Base-by-base conservation (phyloP, 2,888 invertebrate species). In the Microchrysa polita region DNA sequence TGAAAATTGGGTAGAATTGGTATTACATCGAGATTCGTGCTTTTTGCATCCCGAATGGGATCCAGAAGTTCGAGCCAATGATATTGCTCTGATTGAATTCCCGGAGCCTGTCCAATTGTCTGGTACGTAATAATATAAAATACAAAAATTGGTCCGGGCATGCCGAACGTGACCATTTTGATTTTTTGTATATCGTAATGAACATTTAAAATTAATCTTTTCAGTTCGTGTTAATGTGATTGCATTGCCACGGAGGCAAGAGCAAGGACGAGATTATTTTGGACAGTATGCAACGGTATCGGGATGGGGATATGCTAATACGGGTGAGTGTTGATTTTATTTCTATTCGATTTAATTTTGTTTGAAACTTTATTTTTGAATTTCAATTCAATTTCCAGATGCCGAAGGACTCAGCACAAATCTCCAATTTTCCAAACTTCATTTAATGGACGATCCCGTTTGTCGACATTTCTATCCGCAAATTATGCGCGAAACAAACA, bases 71-170 rank as follows among this genome's bases (percentile, higher is more conserved):
- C 73, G 81, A 74, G 72, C 69, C 22, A 80, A 83, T 74, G 83
- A 83, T 59, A 83, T 83, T 71, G 79, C 81, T 0, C 74, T 83
- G 57, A 81, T 83, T 74, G 76, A 77, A 48, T 77, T 80, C 2
- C 77, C 81, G 20, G 22, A 48, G 12, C 55, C 40, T 5, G 12
- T 63, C 10, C 2, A n/a, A n/a, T 42, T 61, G 55, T 16, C 71
- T 80, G 80, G 76, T n/a, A 67, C 14, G 14, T 9, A 4, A 63
- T 55, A 7, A n/a, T n/a, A n/a, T n/a, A n/a, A n/a, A n/a, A n/a
- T n/a, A n/a, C n/a, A n/a, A n/a, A n/a, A n/a, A 18, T 1, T 16
- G 14, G 2, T 34, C 27, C 2, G 27, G 18, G 10, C 5, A 16
- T 55, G 14, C n/a, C 40, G 10, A 9, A 34, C 9, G 27, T 34